A percentile compares a stretch with the other conserved stretches of the same genome.
phyloP scores from a whole-genome alignment of 2,797 vertebrate genomes.

The Falco rusticolus region DNA sequence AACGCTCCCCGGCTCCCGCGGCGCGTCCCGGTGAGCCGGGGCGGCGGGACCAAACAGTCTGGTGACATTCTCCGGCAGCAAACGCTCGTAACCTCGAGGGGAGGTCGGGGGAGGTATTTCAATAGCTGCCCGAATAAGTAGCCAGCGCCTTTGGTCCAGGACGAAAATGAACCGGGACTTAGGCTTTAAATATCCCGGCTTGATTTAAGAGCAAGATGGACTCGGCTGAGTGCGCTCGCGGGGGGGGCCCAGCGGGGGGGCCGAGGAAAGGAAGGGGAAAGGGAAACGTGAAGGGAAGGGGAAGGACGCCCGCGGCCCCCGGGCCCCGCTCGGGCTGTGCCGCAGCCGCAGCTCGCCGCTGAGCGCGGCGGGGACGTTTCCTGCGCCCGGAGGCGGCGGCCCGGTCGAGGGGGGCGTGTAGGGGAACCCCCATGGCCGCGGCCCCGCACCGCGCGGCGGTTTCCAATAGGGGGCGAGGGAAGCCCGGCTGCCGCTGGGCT shows the following conservation, averaged over 20 bases:
- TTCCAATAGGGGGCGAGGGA: conserved; percentile 41
- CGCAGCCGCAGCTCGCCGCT: background rate
- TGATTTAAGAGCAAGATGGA: conserved; percentile 40
- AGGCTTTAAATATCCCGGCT: conserved; percentile 56
- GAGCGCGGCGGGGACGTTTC: background rate
- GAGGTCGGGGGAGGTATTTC: background rate
- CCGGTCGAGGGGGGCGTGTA: background rate
- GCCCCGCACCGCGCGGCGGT: background rate
- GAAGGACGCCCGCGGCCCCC: background rate
- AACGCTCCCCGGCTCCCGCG: background rate
- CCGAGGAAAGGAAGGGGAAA: background rate
- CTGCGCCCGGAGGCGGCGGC: background rate
- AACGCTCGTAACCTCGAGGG: background rate
- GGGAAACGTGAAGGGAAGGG: background rate
- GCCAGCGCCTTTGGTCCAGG: conserved; percentile 8
- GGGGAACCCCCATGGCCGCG: too few relatives aligned
- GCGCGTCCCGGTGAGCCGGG: background rate
- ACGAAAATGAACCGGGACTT: conserved; percentile 63
- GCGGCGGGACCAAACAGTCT: background rate
- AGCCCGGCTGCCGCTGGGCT: background rate
- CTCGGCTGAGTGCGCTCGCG: background rate
- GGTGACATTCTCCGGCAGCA: background rate
- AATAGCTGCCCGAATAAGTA: conserved; percentile 43
- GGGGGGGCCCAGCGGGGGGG: background rate
- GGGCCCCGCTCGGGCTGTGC: background rate